phyloP scores from a whole-genome alignment of 2,113 vertebrate species.

The Lophochroa leadbeateri region DNA sequence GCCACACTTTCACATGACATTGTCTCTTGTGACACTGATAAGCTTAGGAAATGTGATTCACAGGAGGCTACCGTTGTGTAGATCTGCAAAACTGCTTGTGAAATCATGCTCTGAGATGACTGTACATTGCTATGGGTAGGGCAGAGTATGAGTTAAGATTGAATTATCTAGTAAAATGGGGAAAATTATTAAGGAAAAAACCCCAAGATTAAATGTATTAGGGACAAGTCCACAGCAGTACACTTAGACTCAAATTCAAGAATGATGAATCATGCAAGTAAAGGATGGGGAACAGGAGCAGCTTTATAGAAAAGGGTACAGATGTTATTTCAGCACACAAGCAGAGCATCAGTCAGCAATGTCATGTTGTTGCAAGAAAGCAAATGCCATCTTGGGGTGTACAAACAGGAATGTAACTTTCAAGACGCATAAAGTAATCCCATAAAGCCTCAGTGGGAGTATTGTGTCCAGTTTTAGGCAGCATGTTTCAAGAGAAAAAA shows the following conservation, averaged over 20 bases:
- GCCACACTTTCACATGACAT: rapidly evolving
- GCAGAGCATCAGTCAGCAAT: not conserved
- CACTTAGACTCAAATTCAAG: not conserved
- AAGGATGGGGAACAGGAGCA: not conserved
- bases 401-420: not conserved
- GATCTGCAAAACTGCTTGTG: not conserved
- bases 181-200: not conserved
- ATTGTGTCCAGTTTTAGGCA: not conserved
- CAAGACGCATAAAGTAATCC: not conserved
- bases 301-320: not conserved
- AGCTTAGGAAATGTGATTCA: not conserved
- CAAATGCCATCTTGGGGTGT: not conserved
- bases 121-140: not conserved
- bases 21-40: rapidly evolving
- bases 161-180: not conserved
- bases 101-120: not conserved
- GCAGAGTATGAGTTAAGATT: not conserved
- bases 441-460: not conserved
- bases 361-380: not conserved
- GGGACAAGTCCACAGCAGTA: not conserved
- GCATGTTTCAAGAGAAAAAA: not conserved
- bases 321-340: not conserved
- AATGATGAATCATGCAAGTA: not conserved
- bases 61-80: not conserved
- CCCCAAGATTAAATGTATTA: not conserved